These are phyloP conservation scores for Phylloscopus whistleri DNA, from an alignment of 2,113 vertebrate species.

Conservation along the genomic window DNA sequence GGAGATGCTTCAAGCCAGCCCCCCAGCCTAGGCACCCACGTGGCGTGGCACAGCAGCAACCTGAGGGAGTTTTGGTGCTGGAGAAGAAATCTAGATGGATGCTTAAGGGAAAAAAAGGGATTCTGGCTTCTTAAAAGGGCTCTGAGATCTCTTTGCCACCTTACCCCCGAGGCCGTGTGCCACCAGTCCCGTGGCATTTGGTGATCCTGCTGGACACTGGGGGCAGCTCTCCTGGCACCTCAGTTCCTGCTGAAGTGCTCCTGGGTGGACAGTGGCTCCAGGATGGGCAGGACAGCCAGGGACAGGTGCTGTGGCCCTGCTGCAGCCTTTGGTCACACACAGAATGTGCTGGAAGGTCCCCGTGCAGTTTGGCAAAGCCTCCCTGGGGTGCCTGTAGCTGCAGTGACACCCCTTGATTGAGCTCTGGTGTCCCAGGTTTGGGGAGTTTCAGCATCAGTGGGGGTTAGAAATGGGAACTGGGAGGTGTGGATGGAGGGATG, in stretches of 20 bases:
- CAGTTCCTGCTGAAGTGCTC: fast-evolving
- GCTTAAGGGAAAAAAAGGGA: neutral
- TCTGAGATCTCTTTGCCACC: neutral
- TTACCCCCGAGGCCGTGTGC: neutral
- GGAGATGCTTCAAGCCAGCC: neutral
- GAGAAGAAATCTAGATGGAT: neutral
- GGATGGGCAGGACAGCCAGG: neutral
- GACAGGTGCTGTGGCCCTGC: fast-evolving
- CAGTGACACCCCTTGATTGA: neutral
- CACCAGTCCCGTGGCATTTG: neutral
- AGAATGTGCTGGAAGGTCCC: neutral
- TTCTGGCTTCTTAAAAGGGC: neutral
- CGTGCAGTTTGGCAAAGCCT: fast-evolving
- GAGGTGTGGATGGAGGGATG: neutral
- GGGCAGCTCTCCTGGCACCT: neutral
- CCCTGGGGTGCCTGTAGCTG: fast-evolving
- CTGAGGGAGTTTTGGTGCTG: neutral
- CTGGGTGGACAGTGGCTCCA: fast-evolving
- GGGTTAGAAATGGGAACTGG: neutral
- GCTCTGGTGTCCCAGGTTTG: neutral
- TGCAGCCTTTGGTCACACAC: fast-evolving
- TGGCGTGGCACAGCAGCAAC: fast-evolving
- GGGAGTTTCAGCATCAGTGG: neutral
- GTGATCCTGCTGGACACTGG: neutral
- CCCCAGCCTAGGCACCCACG: neutral